phyloP scores from a whole-genome alignment of 2,113 vertebrate species.

The Vimba vimba region DNA sequence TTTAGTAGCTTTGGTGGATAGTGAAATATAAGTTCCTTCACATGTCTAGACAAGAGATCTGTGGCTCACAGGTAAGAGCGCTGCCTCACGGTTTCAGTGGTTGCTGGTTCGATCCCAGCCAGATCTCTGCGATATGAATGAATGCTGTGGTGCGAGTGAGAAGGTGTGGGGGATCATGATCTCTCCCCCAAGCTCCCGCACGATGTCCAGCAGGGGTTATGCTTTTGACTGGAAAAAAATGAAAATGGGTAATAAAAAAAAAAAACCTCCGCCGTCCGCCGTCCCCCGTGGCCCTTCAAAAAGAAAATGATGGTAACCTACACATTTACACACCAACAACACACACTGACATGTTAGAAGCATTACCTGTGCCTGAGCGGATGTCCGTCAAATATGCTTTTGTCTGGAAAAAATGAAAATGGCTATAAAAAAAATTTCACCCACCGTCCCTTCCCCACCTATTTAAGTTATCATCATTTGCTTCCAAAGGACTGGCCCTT shows the following conservation, averaged over 20 bases:
- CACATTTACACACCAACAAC: too few species aligned
- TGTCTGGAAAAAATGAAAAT: not conserved
- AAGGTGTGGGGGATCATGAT: not conserved
- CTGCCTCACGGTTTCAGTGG: too few species aligned
- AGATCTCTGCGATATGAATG: not conserved
- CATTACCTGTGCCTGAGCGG: too few species aligned
- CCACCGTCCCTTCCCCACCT: not conserved
- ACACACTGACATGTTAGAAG: too few species aligned
- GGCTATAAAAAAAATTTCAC: not conserved
- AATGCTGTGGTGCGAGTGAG: not conserved
- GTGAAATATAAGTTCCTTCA: slow-evolving; percentile 1
- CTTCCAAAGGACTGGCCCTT: not conserved
- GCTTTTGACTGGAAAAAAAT: not conserved
- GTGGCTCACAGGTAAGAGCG: too few species aligned
- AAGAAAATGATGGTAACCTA: too few species aligned
- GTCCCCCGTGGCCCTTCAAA: too few species aligned
- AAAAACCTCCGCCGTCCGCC: too few species aligned
- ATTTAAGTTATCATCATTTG: not conserved
- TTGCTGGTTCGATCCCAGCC: not conserved
- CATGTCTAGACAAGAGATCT: not conserved
- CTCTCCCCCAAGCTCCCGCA: not conserved
- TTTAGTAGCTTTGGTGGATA: not conserved
- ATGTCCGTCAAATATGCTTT: not conserved
- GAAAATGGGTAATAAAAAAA: not conserved
- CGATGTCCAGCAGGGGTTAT: not conserved